Evolutionary conservation across 1,140 invertebrate species (phyloP), one percentile per base, ranked within the genome.

Genomic region (Liolophura sinensis): DNA sequence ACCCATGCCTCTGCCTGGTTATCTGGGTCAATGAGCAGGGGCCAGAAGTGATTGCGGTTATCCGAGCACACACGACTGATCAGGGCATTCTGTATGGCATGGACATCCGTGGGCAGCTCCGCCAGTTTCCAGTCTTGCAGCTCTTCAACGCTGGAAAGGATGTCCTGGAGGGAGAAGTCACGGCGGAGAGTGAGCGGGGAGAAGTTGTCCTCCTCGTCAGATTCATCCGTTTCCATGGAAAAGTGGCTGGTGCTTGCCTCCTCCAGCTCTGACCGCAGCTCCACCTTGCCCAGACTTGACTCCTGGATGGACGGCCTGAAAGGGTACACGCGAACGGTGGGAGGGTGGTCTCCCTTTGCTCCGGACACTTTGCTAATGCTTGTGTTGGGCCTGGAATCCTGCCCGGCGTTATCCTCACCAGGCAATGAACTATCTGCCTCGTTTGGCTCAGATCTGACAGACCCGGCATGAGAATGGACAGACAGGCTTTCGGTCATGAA

Each of bases 11-110:
- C 77, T 22, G 79, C 78, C 64, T 80, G 79, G 63, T 79, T 79
- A 59, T 85, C 82, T 11, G 83, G 83, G 61, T 85, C 83, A 55
- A 83, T 73, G 18, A 85, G 64, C 16, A 83, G 68, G 4, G 82
- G 82, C 82, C 83, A 85, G 69, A 74, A 79, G 68, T 80, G 75
- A 63, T 80, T 80, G 48, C 75, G 65, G 63, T 84, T 81, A 65
- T 77, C 67, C 60, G 71, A 77, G 62, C 74, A 78, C 18, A 77
- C 76, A 14, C 80, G 60, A 76, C 84, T 81, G 5, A 84, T 73
- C 1, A 84, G 69, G 1, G 79, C 80, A 71, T 84, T 84, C 64
- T 84, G 78, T 24, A 84, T 69, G 0, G 79, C 74, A 59, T 82
- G 81, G 18, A 80, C 50, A 64, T 85, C 82, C 4, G 74, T 78